Base-by-base conservation (phyloP, 2,888 invertebrate genomes). In the Bellardia bayeri region DNA sequence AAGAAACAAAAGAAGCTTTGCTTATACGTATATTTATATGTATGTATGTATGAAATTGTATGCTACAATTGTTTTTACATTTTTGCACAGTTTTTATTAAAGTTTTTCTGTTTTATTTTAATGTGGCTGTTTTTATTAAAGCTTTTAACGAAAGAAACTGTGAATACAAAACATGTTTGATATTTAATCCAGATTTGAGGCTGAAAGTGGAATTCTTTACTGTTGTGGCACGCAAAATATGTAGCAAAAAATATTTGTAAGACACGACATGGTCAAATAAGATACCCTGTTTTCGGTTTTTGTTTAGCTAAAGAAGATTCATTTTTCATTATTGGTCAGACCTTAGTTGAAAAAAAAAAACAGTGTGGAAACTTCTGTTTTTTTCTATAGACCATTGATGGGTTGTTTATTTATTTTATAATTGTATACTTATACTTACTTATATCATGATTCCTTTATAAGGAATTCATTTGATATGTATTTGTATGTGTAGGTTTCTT, bases 151-250 rank as follows among this genome's bases (percentile, higher is more conserved):
- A 68, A 42, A 33, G 54, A 51, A 42, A 66, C 64, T 66, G 66
- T 56, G 56, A 42, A 56, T 40, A 56, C n/a, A 78, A 61, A 68
- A 74, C 66, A 69, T 74, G 75, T 45, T 58, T 85, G 82, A 87
- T 87, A 87, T 82, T 87, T 85, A 87, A 87, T 87, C 85, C 82
- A 87, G 87, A 87, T 87, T 85, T 87, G 64, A 82, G 82, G 69
- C 85, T 71, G 82, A 87, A 87, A 87, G 85, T 87, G 82, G 82
- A 82, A 85, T 82, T 79, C 64, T 75, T 85, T 40, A 30, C 45
- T 56, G 63, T 58, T 85, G 63, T 80, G 82, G 82, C 85, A 85
- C 82, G 85, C 87, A 87, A 85, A 87, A 79, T 85, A 85, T 85
- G 75, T 58, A 58, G 54, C 72, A 79, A 78, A 74, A 79, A 33